Base-by-base conservation (phyloP, 1,140 invertebrate species). In the Hestina assimilis region DNA sequence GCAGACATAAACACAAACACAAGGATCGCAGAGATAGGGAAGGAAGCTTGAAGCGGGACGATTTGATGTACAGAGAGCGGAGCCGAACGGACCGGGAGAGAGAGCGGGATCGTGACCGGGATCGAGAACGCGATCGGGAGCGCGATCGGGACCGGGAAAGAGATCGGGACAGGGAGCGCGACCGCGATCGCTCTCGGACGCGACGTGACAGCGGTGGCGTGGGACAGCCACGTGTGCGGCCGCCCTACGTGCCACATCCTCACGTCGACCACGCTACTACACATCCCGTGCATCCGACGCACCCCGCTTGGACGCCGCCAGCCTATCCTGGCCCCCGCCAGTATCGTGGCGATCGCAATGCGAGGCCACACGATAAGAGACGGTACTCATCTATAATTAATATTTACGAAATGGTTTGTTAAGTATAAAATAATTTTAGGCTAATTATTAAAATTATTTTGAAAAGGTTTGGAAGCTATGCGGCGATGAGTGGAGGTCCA, bases 11-110 rank as follows among this genome's bases (percentile, higher is more conserved):
- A 82, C 74, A 78, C 75, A 89, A 81, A 72, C 75, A 80, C 66
- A 89, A 87, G 74, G 79, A 87, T 79, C 76, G 73, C 71, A 87
- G 83, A 66, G 73, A 79, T 77, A 89, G 79, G 63, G 85, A 89
- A 50, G 74, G 80, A 48, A 83, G 71, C 71, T 47, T 86, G 68
- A 84, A 87, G 77, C 75, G 78, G 63, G 85, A 89, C 76, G 75
- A 85, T 85, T 82, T 84, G 64, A 79, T 82, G 66, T 84, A 83
- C 82, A 87, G 86, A 82, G 86, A 89, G 28, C 79, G 85, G 57
- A 77, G 79, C 47, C 75, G 83, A 23, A 62, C 74, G 64, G 82
- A 85, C 59, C 74, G 82, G n/a, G 82, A 85, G 14, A 66, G 79
- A 21, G 78, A 78, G 3, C 59, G 77, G 14, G 78, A 79, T 4